Evolutionary conservation across 2,797 vertebrate species (phyloP), one percentile per base, ranked within the genome.

Genomic region (Chelon labrosus): DNA sequence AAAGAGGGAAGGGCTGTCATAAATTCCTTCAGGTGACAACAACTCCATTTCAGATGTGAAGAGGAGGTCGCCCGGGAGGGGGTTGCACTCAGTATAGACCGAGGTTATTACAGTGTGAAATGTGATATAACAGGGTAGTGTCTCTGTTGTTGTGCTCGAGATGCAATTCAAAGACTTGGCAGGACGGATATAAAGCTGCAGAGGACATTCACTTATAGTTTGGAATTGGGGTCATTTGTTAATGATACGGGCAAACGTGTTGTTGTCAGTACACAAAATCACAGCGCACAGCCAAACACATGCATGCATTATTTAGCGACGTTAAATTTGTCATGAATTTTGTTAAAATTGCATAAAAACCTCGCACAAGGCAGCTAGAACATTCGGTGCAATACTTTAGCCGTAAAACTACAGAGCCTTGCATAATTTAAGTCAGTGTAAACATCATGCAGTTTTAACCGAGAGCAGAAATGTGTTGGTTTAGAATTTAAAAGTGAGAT

Each of bases 11-110:
- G 44, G 74, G 70, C 52, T 50, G 16, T 76, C 52, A 63, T 80
- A 77, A 87, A 91, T 85, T 82, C 73, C 70, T 77, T 47, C 19
- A 71, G 65, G 73, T 57, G 75, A 59, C 65, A 84, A 72, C 70
- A 77, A 31, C 42, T 51, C 49, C 17, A 14, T 67, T 65, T 81
- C 73, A 50, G 66, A 77, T 39, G 56, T 70, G 46, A 80, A 77
- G 60, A 70, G 82, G 51, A 80, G 63, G 47, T 35, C 19, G 35
- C 52, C 52, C 16, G 8, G 35, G 25, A 50, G 19, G 25, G 41
- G 55, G 61, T 5, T 2, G 52, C 13, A 16, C 10, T 51, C 59
- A 9, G 38, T 72, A 44, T 17, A 55, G 46, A 1, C 35, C 6
- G 51, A 49, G 41, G 47, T 27, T 73, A 70, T 71, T 80, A 25